phyloP scores from a whole-genome alignment of 2,888 invertebrate genomes.

The Drosophila hamatofila region DNA sequence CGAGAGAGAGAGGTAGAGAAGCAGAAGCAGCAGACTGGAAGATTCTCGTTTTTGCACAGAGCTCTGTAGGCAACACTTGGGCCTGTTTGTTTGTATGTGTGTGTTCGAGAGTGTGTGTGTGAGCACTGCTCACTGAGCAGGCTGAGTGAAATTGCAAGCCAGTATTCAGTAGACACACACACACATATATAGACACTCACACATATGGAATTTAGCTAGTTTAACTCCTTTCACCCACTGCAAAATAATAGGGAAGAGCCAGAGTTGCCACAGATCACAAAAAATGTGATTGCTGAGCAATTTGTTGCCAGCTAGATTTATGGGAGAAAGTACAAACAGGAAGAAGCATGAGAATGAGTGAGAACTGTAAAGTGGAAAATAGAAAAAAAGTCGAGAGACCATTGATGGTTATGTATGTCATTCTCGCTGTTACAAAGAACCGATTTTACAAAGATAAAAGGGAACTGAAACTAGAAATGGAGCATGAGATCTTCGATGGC shows the following conservation, averaged over 20 bases:
- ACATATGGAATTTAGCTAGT: slow-evolving; percentile 51
- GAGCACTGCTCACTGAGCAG: not conserved
- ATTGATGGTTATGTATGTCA: slow-evolving; percentile 24
- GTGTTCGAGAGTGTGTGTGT: slow-evolving; percentile 16
- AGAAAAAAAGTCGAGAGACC: slow-evolving; percentile 5
- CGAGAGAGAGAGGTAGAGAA: slow-evolving; percentile 2
- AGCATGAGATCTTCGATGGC: slow-evolving; percentile 13
- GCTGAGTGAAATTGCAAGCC: slow-evolving; percentile 58
- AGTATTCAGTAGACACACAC: not conserved
- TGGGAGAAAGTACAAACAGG: slow-evolving; percentile 67
- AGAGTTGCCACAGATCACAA: slow-evolving; percentile 45
- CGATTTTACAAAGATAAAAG: slow-evolving; percentile 10
- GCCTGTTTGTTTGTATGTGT: slow-evolving; percentile 13
- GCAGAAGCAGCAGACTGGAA: slow-evolving; percentile 40
- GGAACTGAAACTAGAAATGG: slow-evolving; percentile 30
- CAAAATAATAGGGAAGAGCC: slow-evolving; percentile 31
- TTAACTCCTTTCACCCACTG: slow-evolving; percentile 79
- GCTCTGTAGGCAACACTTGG: slow-evolving; percentile 36
- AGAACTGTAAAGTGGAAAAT: slow-evolving; percentile 7
- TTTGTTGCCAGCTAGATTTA: slow-evolving; percentile 66
- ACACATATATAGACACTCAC: slow-evolving; percentile 12
- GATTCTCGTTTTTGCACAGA: slow-evolving; percentile 44
- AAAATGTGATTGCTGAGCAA: slow-evolving; percentile 58
- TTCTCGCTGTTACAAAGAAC: slow-evolving; percentile 6
- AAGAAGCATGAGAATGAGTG: slow-evolving; percentile 19